These are phyloP conservation scores for Chionoecetes opilio DNA, from an alignment of 1,140 invertebrate genomes.

Conservation along the genomic window DNA sequence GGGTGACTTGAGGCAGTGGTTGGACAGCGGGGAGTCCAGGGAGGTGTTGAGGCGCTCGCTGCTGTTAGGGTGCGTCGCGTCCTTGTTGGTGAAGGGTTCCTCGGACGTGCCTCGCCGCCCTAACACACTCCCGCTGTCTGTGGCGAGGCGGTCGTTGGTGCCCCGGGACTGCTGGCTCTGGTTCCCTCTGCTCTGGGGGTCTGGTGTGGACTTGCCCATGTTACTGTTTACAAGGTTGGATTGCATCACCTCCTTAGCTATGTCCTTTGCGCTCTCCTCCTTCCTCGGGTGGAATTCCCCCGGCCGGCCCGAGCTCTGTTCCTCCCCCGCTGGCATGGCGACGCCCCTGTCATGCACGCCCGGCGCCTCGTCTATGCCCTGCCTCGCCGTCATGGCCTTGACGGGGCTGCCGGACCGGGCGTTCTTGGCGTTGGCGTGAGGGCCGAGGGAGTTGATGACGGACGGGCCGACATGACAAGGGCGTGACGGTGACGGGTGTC, in stretches of 20 bases:
- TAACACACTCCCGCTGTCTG: slow-evolving; percentile 40
- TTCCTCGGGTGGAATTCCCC: slow-evolving; percentile 55
- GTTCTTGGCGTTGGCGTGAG: slow-evolving; percentile 33
- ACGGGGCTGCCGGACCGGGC: slow-evolving; percentile 62
- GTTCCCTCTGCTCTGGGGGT: slow-evolving; percentile 45
- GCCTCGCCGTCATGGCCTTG: slow-evolving; percentile 49
- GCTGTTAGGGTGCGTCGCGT: neutral
- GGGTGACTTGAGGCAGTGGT: slow-evolving; percentile 63
- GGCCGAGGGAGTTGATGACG: neutral
- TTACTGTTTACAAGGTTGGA: slow-evolving; percentile 47
- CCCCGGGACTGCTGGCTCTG: slow-evolving; percentile 22
- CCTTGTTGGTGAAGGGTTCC: slow-evolving; percentile 33
- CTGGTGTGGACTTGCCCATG: neutral
- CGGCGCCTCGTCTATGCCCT: slow-evolving; percentile 44
- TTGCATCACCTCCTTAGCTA: slow-evolving; percentile 13
- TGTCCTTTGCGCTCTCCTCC: slow-evolving; percentile 38
- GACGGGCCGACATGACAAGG: slow-evolving; percentile 4
- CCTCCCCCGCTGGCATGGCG: slow-evolving; percentile 44
- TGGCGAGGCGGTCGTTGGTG: slow-evolving; percentile 46
- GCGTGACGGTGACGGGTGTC: slow-evolving; percentile 66
- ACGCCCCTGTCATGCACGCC: neutral
- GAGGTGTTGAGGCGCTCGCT: slow-evolving; percentile 57
- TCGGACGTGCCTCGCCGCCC: slow-evolving; percentile 42
- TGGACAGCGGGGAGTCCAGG: slow-evolving; percentile 48
- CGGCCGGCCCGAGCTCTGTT: neutral